A percentile compares a stretch with the other conserved stretches of the same genome.
Evolutionary conservation across 2,888 invertebrate genomes (phyloP).

Genomic region (Nomada fabriciana): DNA sequence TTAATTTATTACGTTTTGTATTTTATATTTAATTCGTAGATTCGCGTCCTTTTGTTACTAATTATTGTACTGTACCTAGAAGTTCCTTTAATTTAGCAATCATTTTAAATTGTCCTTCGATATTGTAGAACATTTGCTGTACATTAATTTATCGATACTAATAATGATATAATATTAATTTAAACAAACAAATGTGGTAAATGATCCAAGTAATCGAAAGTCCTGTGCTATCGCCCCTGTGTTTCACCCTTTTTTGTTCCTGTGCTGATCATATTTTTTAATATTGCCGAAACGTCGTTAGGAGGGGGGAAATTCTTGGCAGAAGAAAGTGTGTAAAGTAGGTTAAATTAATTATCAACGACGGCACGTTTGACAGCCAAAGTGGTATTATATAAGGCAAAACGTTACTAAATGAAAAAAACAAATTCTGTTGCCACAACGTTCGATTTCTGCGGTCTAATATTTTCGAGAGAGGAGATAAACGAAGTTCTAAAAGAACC

Average conservation of each 20-base stretch:
- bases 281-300: not conserved
- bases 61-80: slow-evolving; percentile 6
- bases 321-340: not conserved
- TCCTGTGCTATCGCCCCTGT: not conserved
- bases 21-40: slow-evolving; percentile 17
- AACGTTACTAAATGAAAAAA: not conserved
- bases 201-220: slow-evolving; percentile 27
- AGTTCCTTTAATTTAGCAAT: slow-evolving; percentile 51
- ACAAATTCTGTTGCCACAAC: not conserved
- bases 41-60: slow-evolving; percentile 6
- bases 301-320: not conserved
- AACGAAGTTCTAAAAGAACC: slow-evolving; percentile 1
- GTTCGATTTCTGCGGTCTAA: not conserved
- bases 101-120: not conserved
- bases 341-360: not conserved
- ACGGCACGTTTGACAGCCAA: not conserved
- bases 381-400: slow-evolving; percentile 15
- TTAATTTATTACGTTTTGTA: slow-evolving; percentile 45
- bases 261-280: not conserved
- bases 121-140: slow-evolving; percentile 14
- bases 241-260: not conserved
- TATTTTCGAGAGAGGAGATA: not conserved
- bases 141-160: not conserved
- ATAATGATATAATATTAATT: not conserved
- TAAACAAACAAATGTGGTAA: not conserved